phyloP scores from a whole-genome alignment of 2,888 invertebrate genomes.

The Frankliniella intonsa region DNA sequence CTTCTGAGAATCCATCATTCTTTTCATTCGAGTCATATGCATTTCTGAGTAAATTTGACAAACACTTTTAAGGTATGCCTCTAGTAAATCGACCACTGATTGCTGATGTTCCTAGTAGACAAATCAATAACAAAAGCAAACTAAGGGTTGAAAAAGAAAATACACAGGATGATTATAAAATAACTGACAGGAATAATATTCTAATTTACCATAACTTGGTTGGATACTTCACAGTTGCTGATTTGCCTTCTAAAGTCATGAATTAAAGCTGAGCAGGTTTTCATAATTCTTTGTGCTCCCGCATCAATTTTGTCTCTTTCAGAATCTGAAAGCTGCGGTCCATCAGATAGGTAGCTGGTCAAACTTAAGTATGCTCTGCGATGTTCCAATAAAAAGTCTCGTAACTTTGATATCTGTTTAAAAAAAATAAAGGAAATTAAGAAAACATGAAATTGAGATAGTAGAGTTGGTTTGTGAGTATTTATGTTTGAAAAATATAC shows the following conservation, averaged over 20 bases:
- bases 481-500: not conserved
- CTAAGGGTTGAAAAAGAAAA: not conserved
- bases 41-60: constrained; percentile 85
- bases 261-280: constrained; percentile 70
- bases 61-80: constrained; percentile 75
- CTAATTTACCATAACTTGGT: constrained; percentile 23
- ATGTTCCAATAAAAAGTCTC: constrained; percentile 76
- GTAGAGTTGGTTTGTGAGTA: not conserved
- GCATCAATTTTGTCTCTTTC: constrained; percentile 84
- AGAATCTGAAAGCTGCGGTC: constrained; percentile 69
- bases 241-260: constrained; percentile 61
- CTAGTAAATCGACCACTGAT: constrained; percentile 68
- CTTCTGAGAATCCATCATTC: constrained; percentile 76
- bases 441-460: not conserved
- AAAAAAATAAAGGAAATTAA: not conserved
- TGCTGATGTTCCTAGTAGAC: constrained; percentile 62
- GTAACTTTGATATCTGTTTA: constrained; percentile 62
- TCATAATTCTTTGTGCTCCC: constrained; percentile 79
- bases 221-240: not conserved
- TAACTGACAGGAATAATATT: constrained; percentile 32
- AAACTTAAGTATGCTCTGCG: constrained; percentile 82
- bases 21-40: constrained; percentile 79
- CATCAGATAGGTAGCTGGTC: constrained; percentile 62
- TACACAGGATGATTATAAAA: too few species aligned
- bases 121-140: not conserved